phyloP scores from a whole-genome alignment of 2,797 vertebrate species.

The Phoxinus dragarum region DNA sequence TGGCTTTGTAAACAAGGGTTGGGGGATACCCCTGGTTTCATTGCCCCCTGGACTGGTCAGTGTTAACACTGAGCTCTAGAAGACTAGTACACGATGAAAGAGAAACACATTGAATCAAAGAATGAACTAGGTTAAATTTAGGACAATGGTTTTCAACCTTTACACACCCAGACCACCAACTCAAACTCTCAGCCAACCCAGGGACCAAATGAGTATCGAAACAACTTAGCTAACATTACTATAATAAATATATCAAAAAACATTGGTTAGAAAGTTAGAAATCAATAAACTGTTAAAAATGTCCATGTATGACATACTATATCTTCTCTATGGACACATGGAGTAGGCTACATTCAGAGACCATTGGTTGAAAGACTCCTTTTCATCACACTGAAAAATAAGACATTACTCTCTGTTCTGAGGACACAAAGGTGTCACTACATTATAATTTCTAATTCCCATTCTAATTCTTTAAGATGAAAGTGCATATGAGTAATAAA shows the following conservation, averaged over 20 bases:
- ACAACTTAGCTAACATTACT: background rate
- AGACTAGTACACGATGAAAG: background rate
- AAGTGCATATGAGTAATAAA: background rate
- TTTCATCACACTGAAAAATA: background rate
- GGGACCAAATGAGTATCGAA: background rate
- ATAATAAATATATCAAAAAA: background rate
- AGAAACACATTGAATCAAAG: constrained; percentile 7
- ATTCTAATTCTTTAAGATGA: background rate
- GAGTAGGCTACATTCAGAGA: background rate
- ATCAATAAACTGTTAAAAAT: background rate
- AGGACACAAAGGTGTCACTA: background rate
- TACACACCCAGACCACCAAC: background rate
- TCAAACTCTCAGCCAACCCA: background rate
- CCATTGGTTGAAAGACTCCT: background rate
- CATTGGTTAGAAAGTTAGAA: background rate
- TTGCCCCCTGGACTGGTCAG: constrained; percentile 37
- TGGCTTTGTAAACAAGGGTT: constrained; percentile 54
- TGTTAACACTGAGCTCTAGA: background rate
- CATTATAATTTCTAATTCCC: background rate
- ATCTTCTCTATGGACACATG: background rate
- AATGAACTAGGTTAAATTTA: constrained; percentile 4
- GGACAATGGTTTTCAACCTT: background rate
- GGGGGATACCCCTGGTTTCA: constrained; percentile 41
- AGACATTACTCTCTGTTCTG: background rate
- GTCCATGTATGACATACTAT: background rate